phyloP scores from a whole-genome alignment of 2,888 invertebrate genomes.

The Oligia fasciuncula region DNA sequence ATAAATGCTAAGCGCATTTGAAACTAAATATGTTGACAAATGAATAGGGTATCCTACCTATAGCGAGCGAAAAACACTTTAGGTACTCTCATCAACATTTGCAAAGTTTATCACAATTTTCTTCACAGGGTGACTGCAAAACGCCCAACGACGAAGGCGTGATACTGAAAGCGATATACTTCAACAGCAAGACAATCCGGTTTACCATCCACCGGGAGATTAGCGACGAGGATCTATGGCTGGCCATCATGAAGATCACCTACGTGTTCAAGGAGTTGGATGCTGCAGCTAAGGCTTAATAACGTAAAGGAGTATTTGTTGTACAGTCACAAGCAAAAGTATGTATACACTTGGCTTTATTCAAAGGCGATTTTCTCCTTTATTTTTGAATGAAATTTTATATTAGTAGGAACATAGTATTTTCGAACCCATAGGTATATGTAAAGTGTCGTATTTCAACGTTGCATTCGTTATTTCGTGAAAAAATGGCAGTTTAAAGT shows the following conservation, averaged over 20 bases:
- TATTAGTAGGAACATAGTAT: too few relatives aligned
- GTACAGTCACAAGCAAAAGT: too few relatives aligned
- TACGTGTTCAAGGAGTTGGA: constrained; percentile 92
- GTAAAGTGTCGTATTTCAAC: too few relatives aligned
- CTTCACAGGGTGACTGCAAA: constrained; percentile 82
- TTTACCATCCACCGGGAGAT: constrained; percentile 94
- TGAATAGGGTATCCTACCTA: not conserved
- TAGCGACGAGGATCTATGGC: constrained; percentile 91
- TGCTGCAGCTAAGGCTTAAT: constrained; percentile 56
- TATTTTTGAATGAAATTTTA: too few relatives aligned
- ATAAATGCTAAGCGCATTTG: not conserved
- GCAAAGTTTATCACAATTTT: not conserved
- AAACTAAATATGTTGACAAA: not conserved
- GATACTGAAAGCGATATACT: constrained; percentile 90
- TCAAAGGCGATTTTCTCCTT: too few relatives aligned
- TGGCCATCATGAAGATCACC: constrained; percentile 92
- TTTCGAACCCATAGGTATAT: too few relatives aligned
- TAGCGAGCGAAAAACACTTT: not conserved
- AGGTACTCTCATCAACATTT: not conserved
- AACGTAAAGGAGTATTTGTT: not conserved
- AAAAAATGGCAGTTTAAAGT: too few relatives aligned
- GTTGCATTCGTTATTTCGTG: too few relatives aligned
- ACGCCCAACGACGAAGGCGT: constrained; percentile 85
- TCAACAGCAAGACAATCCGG: constrained; percentile 91
- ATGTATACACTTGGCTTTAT: too few relatives aligned